Percentiles rank a stretch among this genome's conserved stretches.
phyloP scores from a whole-genome alignment of 2,888 invertebrate genomes.

The Hemaris fuciformis region DNA sequence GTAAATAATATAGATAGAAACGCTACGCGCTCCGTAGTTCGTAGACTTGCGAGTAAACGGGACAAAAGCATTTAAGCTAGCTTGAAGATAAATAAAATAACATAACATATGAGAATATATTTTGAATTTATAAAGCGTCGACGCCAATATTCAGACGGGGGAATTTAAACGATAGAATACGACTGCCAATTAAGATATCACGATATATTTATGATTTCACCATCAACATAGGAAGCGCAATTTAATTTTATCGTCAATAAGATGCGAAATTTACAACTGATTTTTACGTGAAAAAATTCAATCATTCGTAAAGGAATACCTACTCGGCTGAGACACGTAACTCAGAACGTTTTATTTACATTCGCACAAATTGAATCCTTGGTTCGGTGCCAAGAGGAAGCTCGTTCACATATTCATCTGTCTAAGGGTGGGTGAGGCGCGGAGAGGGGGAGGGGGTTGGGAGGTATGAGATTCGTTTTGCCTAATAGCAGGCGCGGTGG shows the following conservation, averaged over 20 bases:
- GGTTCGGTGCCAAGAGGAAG: slow-evolving; percentile 66
- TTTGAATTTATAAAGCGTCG: slow-evolving; percentile 1
- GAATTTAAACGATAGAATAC: not conserved
- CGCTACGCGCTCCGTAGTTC: slow-evolving; percentile 12
- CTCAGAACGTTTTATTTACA: slow-evolving; percentile 70
- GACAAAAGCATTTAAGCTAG: not conserved
- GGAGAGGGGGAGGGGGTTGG: slow-evolving; percentile 33
- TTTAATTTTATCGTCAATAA: slow-evolving; percentile 4
- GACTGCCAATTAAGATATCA: not conserved
- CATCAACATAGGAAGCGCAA: not conserved
- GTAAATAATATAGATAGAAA: not conserved
- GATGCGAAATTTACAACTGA: not conserved
- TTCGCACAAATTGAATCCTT: slow-evolving; percentile 77
- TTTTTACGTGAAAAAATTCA: slow-evolving; percentile 3
- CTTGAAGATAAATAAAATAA: not conserved
- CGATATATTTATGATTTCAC: not conserved
- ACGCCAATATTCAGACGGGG: not conserved
- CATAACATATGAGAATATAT: not conserved
- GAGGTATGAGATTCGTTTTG: slow-evolving; percentile 76
- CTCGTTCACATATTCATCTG: slow-evolving; percentile 56
- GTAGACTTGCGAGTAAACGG: not conserved
- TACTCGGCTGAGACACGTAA: slow-evolving; percentile 21
- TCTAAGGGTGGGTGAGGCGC: slow-evolving; percentile 21
- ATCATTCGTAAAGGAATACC: slow-evolving; percentile 9
- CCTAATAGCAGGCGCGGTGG: slow-evolving; percentile 72